These are phyloP conservation scores for Manis crassicaudata DNA, from an alignment of 2,797 vertebrate species.

Conservation along the genomic window DNA sequence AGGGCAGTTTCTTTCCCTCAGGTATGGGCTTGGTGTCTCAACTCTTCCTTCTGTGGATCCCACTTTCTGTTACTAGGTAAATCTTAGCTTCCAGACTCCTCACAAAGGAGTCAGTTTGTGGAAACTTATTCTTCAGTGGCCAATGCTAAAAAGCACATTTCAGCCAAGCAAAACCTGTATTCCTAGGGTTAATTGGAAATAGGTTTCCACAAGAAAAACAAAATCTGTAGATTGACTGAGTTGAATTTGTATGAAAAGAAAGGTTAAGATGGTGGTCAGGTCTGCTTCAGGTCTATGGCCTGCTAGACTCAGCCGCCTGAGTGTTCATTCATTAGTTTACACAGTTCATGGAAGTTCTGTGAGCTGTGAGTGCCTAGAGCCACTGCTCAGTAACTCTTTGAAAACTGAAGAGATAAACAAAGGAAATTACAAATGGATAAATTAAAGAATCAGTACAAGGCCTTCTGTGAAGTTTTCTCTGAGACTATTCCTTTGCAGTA, in stretches of 20 bases:
- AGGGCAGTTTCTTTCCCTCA: neutral
- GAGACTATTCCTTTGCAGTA: neutral
- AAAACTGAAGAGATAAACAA: conserved; percentile 18
- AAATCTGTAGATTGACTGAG: conserved; percentile 42
- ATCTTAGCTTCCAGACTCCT: conserved; percentile 46
- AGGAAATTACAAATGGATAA: conserved; percentile 42
- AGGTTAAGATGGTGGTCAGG: conserved; percentile 28
- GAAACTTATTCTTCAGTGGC: conserved; percentile 25
- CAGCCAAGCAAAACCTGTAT: conserved; percentile 27
- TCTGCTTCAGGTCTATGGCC: neutral
- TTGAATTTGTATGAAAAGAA: conserved; percentile 54
- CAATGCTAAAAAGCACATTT: conserved; percentile 18
- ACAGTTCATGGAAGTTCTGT: conserved; percentile 5
- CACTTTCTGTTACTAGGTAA: conserved; percentile 48
- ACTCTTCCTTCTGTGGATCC: neutral
- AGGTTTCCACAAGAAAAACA: conserved; percentile 38
- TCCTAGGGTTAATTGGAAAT: conserved; percentile 16
- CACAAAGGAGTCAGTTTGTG: neutral
- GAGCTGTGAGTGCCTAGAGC: neutral
- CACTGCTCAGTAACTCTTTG: conserved; percentile 23
- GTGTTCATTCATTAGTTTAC: conserved; percentile 24
- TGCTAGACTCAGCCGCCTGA: conserved; percentile 9
- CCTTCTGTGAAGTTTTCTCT: neutral
- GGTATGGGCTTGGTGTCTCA: conserved; percentile 3
- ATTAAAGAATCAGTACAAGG: conserved; percentile 39